A percentile compares a stretch with the other conserved stretches of the same genome.
phyloP scores from a whole-genome alignment of 2,888 invertebrate genomes.

The Caenorhabditis wallacei region DNA sequence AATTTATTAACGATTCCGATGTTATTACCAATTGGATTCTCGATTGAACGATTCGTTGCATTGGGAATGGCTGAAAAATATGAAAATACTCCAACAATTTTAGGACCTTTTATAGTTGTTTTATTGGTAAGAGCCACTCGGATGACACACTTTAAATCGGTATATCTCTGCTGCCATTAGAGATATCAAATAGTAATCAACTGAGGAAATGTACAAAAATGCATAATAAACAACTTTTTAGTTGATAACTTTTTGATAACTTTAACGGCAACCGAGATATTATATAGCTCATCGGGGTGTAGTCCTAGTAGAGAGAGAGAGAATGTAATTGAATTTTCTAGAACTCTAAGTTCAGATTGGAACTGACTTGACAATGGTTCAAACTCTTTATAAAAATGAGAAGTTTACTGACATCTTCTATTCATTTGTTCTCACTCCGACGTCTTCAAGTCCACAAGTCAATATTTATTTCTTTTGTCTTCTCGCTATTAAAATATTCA shows the following conservation, averaged over 20 bases:
- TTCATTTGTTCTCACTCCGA: slow-evolving; percentile 36
- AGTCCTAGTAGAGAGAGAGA: no score
- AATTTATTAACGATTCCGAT: slow-evolving; percentile 36
- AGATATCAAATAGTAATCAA: no score
- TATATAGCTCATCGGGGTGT: no score
- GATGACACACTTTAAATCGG: no score
- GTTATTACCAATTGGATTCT: slow-evolving; percentile 41
- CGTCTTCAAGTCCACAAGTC: slow-evolving; percentile 12
- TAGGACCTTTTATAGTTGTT: slow-evolving; percentile 24
- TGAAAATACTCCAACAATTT: slow-evolving; percentile 15
- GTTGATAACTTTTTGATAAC: no score
- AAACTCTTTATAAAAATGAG: slow-evolving; percentile 22
- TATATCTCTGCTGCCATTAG: no score
- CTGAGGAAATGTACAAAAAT: background rate
- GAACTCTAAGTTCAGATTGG: no score
- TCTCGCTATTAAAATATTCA: slow-evolving; percentile 27
- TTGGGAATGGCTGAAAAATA: slow-evolving; percentile 41
- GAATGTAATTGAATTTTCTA: no score
- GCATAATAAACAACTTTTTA: no score
- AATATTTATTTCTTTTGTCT: slow-evolving; percentile 34
- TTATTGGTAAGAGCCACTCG: no score
- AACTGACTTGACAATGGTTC: slow-evolving; percentile 2
- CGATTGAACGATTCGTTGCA: slow-evolving; percentile 50
- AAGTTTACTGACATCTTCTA: slow-evolving; percentile 21
- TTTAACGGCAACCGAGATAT: no score